These are phyloP conservation scores for Notamacropus eugenii DNA, from an alignment of 2,797 vertebrate species.

Conservation along the genomic window DNA sequence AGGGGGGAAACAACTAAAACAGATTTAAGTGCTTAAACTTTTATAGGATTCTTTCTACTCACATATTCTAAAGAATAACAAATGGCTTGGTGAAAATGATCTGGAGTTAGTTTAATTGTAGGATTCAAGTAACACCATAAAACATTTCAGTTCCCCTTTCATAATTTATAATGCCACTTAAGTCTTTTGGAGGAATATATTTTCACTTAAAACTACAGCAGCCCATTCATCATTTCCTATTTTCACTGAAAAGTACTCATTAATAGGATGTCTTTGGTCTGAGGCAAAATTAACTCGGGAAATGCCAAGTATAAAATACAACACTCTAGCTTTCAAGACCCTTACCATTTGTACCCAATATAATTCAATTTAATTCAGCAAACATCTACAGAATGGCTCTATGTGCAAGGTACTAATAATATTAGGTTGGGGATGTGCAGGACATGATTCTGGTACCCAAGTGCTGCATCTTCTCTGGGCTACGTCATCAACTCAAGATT, in stretches of 20 bases:
- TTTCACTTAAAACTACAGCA: slow-evolving; percentile 26
- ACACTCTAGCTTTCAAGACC: slow-evolving; percentile 5
- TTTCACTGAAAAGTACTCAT: slow-evolving; percentile 36
- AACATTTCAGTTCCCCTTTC: slow-evolving; percentile 60
- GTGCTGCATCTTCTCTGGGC: too few species aligned
- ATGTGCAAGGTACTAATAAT: background rate
- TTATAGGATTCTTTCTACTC: slow-evolving; percentile 12
- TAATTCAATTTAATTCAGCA: background rate
- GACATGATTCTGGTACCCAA: background rate
- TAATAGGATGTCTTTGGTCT: slow-evolving; percentile 31
- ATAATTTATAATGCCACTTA: slow-evolving; percentile 52
- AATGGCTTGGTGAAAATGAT: slow-evolving; percentile 19
- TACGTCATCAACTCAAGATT: background rate
- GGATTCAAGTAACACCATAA: slow-evolving; percentile 64
- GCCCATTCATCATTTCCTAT: slow-evolving; percentile 42
- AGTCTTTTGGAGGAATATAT: slow-evolving; percentile 7
- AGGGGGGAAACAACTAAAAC: background rate
- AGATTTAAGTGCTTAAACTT: background rate
- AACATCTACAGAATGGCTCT: background rate
- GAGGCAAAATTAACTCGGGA: slow-evolving; percentile 57
- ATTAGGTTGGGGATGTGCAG: background rate
- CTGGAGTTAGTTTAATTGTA: slow-evolving; percentile 45
- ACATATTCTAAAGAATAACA: slow-evolving; percentile 26
- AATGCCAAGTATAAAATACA: slow-evolving; percentile 35
- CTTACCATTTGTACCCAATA: background rate